Evolutionary conservation across 1,140 invertebrate genomes (phyloP).

Genomic region (Anagrus nilaparvatae): DNA sequence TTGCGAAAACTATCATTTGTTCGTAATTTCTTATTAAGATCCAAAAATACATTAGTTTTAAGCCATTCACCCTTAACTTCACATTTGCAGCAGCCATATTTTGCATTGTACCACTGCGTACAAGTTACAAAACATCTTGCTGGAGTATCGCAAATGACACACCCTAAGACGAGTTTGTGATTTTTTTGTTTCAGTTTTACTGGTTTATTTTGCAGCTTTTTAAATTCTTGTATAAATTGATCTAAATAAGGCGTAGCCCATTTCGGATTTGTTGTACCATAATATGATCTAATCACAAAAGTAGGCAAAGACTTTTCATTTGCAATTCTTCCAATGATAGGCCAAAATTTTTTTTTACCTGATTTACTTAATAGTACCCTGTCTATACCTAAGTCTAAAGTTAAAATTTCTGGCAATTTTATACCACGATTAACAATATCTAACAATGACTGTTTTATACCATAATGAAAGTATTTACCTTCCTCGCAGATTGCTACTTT

Average conservation of each 20-base stretch:
- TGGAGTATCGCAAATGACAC: constrained; percentile 1
- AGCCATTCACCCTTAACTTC: background rate
- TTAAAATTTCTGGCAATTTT: background rate
- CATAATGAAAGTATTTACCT: constrained; percentile 4
- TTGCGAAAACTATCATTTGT: constrained; percentile 5
- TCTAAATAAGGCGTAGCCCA: background rate
- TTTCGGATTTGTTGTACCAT: background rate
- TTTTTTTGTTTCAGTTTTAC: background rate
- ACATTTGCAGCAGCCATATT: background rate
- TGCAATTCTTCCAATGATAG: background rate
- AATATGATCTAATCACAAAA: background rate
- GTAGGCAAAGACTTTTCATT: background rate
- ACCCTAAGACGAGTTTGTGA: background rate
- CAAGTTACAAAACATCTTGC: background rate
- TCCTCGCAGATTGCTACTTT: background rate
- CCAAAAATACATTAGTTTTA: background rate
- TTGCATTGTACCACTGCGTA: background rate
- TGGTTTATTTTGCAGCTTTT: background rate
- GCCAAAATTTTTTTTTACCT: background rate
- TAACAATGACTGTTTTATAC: background rate
- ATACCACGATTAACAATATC: background rate
- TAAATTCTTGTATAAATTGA: background rate
- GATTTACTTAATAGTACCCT: background rate
- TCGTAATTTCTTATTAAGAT: constrained; percentile 1
- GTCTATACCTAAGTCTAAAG: background rate